These are phyloP conservation scores for Zaprionus capensis DNA, from an alignment of 1,140 invertebrate genomes.

Conservation along the genomic window DNA sequence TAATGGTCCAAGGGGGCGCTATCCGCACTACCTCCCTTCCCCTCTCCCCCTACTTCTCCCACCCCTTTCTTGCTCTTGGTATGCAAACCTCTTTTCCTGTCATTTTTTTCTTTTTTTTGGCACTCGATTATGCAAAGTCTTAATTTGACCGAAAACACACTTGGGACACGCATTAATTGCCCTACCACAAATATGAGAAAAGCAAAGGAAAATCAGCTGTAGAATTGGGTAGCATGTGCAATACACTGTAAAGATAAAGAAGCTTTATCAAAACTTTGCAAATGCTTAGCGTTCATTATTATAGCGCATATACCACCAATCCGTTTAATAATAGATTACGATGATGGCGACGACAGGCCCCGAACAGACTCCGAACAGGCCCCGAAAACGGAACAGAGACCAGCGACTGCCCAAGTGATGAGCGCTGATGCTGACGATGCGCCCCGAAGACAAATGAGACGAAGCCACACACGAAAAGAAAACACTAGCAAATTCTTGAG, in stretches of 20 bases:
- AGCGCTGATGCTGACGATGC: conserved; percentile 40
- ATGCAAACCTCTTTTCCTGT: conserved; percentile 13
- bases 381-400: conserved; percentile 41
- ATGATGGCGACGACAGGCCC: conserved; percentile 68
- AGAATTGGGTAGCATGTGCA: background rate
- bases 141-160: conserved; percentile 45
- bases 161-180: conserved; percentile 59
- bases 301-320: too few species aligned
- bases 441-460: conserved; percentile 69
- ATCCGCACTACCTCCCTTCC: background rate
- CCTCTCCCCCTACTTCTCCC: background rate
- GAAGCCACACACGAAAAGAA: conserved; percentile 49
- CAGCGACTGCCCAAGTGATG: conserved; percentile 28
- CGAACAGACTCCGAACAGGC: conserved; percentile 12
- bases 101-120: conserved; percentile 45
- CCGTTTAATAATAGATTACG: conserved; percentile 78
- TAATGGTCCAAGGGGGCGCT: conserved; percentile 49
- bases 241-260: background rate
- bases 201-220: conserved; percentile 8
- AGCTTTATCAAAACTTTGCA: background rate
- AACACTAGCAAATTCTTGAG: background rate
- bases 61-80: background rate
- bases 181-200: conserved; percentile 31
- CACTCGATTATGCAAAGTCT: conserved; percentile 80
- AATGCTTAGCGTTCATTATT: too few species aligned